A percentile compares a stretch with the other conserved stretches of the same genome.
These are phyloP conservation scores for Spodoptera frugiperda DNA, from an alignment of 1,140 invertebrate genomes.

Conservation along the genomic window DNA sequence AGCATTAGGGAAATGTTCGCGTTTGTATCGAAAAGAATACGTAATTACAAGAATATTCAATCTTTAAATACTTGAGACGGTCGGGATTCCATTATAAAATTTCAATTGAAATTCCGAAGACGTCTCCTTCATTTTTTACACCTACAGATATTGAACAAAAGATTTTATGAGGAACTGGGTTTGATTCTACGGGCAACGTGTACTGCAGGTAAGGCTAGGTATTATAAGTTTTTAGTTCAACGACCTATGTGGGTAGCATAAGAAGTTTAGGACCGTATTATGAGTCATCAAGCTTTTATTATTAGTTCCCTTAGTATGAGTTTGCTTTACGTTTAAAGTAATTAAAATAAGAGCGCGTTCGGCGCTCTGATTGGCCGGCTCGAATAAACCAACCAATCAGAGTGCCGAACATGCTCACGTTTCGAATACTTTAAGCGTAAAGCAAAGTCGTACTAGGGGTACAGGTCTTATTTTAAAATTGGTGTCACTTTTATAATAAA, in stretches of 20 bases:
- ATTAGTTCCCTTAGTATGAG: too few relatives aligned
- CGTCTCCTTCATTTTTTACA: constrained; percentile 17
- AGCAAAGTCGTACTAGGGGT: too few relatives aligned
- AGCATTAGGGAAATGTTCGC: constrained; percentile 30
- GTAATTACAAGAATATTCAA: constrained; percentile 33
- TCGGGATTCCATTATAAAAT: constrained; percentile 27
- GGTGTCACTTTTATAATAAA: too few relatives aligned
- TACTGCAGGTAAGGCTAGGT: background rate
- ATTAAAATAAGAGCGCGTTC: too few relatives aligned
- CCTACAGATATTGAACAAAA: constrained; percentile 20
- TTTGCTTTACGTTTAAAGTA: too few relatives aligned
- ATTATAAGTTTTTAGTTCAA: background rate
- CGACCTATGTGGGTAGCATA: background rate
- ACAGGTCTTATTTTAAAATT: too few relatives aligned
- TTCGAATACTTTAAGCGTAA: too few relatives aligned
- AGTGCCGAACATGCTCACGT: too few relatives aligned
- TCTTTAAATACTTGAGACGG: constrained; percentile 26
- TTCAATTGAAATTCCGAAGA: constrained; percentile 34
- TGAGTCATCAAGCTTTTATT: too few relatives aligned
- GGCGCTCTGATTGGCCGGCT: too few relatives aligned
- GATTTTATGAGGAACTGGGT: constrained; percentile 1
- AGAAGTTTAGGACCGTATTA: too few relatives aligned
- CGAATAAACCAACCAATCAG: too few relatives aligned
- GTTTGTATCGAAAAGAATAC: constrained; percentile 43
- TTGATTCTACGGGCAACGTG: background rate